Base-by-base conservation (phyloP, 1,140 invertebrate species). In the Gonioctena quinquepunctata region DNA sequence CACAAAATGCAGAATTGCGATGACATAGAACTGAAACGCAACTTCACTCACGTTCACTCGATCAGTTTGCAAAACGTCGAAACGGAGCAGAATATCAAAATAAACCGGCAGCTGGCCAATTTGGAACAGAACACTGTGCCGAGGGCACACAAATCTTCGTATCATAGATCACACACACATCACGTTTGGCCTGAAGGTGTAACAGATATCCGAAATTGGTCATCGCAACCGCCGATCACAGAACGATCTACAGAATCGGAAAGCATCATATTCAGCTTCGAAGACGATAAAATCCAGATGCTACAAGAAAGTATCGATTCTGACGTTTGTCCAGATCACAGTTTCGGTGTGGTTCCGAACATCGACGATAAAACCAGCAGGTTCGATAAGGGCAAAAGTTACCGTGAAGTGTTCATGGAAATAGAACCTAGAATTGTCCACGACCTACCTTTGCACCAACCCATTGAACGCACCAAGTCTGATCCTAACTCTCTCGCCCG, bases 401-500 rank as follows among this genome's bases (percentile, higher is more conserved):
- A 76, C 42, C 62, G 77, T 18, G 81, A 83, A 27, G 76, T 82
- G 1, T 82, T 82, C 64, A 75, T 80, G 54, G 82, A 83, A 67
- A 82, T 82, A 54, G 82, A 83, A 49, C 81, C 81, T 19, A 69
- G 80, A 59, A 79, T 75, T 69, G 68, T 70, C 11, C 66, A 74
- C 21, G 79, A 82, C 22, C 59, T 84, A 13, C 76, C 83, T 0
- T 77, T 83, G 13, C 91, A 93, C 77, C 88, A 88, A 16, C 90
- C 91, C 0, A 91, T 94, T 0, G 93, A 94, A 82, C 86, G 93
- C 65, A 94, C 93, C 5, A 94, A 94, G 79, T 94, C 92, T 74
- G 93, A 94, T 85, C 93, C 93, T 1, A 93, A 93, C 78, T 90
- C 89, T 28, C 82, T 90, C 61, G 89, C 91, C 0, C 86, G 91